A percentile compares a stretch with the other conserved stretches of the same genome.
phyloP scores from a whole-genome alignment of 2,113 vertebrate species.

The Glaucomys volans region DNA sequence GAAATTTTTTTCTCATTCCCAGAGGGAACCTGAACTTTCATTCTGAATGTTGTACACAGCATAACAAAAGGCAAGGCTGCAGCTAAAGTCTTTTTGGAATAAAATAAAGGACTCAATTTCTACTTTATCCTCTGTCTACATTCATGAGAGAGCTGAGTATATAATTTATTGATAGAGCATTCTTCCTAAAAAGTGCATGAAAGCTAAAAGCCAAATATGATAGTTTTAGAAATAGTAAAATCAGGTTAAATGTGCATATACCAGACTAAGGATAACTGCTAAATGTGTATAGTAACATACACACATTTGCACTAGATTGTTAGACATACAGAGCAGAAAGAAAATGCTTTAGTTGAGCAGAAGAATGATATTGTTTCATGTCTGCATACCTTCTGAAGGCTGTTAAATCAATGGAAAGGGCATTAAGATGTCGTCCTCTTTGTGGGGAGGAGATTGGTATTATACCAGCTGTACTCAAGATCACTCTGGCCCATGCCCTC shows the following conservation, averaged over 20 bases:
- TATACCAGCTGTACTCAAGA: not conserved
- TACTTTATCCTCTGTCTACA: constrained; percentile 32
- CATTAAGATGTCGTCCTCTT: not conserved
- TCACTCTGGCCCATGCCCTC: not conserved
- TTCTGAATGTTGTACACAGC: constrained; percentile 43
- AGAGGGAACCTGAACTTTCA: constrained; percentile 65
- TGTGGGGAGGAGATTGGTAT: not conserved
- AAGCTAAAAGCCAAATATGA: not conserved
- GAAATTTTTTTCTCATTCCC: constrained; percentile 79
- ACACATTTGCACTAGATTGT: not conserved
- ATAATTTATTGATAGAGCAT: constrained; percentile 46
- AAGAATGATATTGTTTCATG: not conserved
- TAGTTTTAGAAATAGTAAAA: constrained; percentile 59
- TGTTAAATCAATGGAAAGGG: constrained; percentile 6
- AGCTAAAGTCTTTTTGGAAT: constrained; percentile 65
- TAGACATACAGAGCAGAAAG: not conserved
- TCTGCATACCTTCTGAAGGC: not conserved
- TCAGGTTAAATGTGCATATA: constrained; percentile 44
- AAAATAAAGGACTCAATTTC: constrained; percentile 59
- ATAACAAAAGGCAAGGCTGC: constrained; percentile 50
- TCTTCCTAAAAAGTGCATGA: constrained; percentile 1
- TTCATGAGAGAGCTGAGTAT: constrained; percentile 33
- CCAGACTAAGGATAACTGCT: not conserved
- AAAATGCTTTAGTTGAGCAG: not conserved
- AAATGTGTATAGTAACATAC: not conserved